Evolutionary conservation across 2,888 invertebrate genomes (phyloP).

Genomic region (Drosophila birchii): DNA sequence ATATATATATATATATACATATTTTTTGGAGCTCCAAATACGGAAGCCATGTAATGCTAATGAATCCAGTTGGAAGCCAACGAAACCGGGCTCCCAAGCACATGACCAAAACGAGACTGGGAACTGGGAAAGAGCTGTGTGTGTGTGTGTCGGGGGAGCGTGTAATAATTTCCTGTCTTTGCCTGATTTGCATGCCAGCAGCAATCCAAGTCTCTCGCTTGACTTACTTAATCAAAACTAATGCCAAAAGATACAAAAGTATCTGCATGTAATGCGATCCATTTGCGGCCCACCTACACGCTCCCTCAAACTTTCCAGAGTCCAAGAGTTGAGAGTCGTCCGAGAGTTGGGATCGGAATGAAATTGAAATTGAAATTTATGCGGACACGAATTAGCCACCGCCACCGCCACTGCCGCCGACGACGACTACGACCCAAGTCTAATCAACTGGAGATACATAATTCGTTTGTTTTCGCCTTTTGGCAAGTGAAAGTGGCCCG

Average conservation of each 20-base stretch:
- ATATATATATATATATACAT: neutral
- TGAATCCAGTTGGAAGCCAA: conserved; percentile 59
- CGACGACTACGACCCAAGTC: conserved; percentile 4
- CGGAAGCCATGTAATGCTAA: conserved; percentile 80
- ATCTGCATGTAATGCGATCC: conserved; percentile 47
- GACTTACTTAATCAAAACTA: conserved; percentile 45
- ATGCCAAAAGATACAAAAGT: conserved; percentile 34
- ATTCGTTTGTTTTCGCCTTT: conserved; percentile 37
- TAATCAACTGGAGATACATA: conserved; percentile 30
- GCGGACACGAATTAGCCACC: conserved; percentile 26
- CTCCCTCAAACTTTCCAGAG: conserved; percentile 18
- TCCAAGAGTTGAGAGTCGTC: conserved; percentile 1
- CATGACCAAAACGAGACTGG: conserved; percentile 55
- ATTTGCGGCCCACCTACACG: conserved; percentile 48
- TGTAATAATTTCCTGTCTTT: conserved; percentile 76
- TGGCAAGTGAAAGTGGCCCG: conserved; percentile 33
- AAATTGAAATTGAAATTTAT: conserved; percentile 28
- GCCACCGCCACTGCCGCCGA: neutral
- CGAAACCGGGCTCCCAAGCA: conserved; percentile 44
- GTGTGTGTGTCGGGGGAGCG: conserved; percentile 36
- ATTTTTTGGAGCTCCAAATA: conserved; percentile 59
- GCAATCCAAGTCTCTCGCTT: conserved; percentile 27
- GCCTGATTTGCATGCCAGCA: conserved; percentile 70
- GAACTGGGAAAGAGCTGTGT: conserved; percentile 15
- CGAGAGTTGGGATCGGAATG: neutral